These are phyloP conservation scores for Callopanchax toddi DNA, from an alignment of 2,113 vertebrate genomes.

Conservation along the genomic window DNA sequence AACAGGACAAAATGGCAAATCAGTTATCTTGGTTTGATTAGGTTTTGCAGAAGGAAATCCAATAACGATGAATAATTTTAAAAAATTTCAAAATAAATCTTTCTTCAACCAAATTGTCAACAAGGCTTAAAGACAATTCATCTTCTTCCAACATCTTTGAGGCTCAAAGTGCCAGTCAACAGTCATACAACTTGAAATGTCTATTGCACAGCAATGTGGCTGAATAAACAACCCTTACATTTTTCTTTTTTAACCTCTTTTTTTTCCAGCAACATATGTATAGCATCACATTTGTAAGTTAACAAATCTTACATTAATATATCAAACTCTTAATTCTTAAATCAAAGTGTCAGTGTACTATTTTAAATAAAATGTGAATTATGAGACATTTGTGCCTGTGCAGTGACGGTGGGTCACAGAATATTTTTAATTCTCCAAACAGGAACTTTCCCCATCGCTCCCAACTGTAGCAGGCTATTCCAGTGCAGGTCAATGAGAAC, in stretches of 20 bases:
- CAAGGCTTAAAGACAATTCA: slow-evolving; percentile 30
- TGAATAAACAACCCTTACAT: slow-evolving; percentile 47
- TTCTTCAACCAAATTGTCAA: slow-evolving; percentile 32
- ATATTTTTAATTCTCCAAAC: slow-evolving; percentile 47
- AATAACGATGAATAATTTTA: slow-evolving; percentile 22
- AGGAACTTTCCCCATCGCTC: slow-evolving; percentile 22
- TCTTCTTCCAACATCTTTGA: slow-evolving; percentile 34
- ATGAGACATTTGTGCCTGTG: slow-evolving; percentile 48
- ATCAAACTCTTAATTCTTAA: slow-evolving; percentile 63
- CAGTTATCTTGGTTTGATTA: slow-evolving; percentile 35
- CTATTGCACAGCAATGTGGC: slow-evolving; percentile 71
- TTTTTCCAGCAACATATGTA: slow-evolving; percentile 49
- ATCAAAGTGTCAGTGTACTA: slow-evolving; percentile 75
- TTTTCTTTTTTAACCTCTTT: slow-evolving; percentile 19
- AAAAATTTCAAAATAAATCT: slow-evolving; percentile 34
- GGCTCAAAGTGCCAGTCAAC: slow-evolving; percentile 59
- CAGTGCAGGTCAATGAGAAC: slow-evolving; percentile 67
- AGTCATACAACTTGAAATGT: slow-evolving; percentile 54
- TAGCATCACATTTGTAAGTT: slow-evolving; percentile 40
- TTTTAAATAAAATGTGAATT: slow-evolving; percentile 69
- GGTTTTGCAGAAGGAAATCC: slow-evolving; percentile 28
- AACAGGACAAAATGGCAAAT: slow-evolving; percentile 15
- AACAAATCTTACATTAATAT: slow-evolving; percentile 47
- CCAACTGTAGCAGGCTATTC: slow-evolving; percentile 51
- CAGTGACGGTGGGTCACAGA: slow-evolving; percentile 38